Base-by-base conservation (phyloP, 2,888 invertebrate species). In the Nemoura dubitans region DNA sequence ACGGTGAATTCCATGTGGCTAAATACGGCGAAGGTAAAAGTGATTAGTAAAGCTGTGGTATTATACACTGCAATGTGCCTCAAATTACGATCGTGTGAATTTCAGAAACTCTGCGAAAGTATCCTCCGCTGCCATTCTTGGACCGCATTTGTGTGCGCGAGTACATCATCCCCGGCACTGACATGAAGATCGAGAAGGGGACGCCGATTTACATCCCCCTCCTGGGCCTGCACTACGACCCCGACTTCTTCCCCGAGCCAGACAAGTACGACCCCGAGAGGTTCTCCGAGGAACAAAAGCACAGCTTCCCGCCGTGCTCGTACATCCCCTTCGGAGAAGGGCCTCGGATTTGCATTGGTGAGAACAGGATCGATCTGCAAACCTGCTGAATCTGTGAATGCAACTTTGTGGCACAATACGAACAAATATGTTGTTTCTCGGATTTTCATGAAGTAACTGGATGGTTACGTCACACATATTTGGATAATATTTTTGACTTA, bases 41-140 rank as follows among this genome's bases (percentile, higher is more conserved):
- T n/a, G n/a, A n/a, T n/a, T n/a, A n/a, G n/a, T n/a, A n/a, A n/a
- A n/a, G n/a, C n/a, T n/a, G n/a, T n/a, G n/a, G n/a, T n/a, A n/a
- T n/a, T 59, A 21, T 2, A 59, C 59, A 59, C 14, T 59, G 3
- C 16, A 14, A 16, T 59, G 59, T 2, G 59, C 36, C 3, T 6
- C 3, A 16, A 59, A 59, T 59, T 59, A 2, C 3, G 59, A 7
- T 7, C 59, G 2, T 21, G 3, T 7, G 10, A 16, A 59, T 59
- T 84, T 25, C 89, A 87, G 91, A 91, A 86, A 87, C 90, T 2
- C 86, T 91, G 7, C 89, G 91, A 21, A 87, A 90, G 42, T 90
- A 90, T 87, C 90, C 91, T 0, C 89, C 90, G 7, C 85, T 86
- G 0, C 28, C 89, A 0, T 82, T 90, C 0, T 77, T 89, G 0